Evolutionary conservation across 2,113 vertebrate genomes (phyloP).

Genomic region (Polypterus senegalus): DNA sequence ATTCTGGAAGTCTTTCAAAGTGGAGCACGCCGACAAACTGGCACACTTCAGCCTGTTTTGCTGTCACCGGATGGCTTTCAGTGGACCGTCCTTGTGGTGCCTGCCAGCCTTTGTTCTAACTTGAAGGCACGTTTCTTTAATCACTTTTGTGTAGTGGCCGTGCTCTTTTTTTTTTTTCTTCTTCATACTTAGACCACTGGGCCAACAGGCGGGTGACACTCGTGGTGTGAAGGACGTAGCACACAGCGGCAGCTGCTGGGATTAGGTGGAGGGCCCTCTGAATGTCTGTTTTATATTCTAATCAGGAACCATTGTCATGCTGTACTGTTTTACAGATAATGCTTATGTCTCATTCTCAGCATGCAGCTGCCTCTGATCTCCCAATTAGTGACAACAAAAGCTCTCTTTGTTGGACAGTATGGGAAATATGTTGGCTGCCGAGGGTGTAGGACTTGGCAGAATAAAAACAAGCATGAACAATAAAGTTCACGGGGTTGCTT

Average conservation of each 20-base stretch:
- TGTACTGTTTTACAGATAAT: constrained; percentile 21
- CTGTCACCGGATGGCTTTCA: constrained; percentile 13
- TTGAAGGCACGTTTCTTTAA: not conserved
- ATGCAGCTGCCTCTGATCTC: constrained; percentile 35
- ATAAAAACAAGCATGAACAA: constrained; percentile 26
- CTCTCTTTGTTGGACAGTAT: constrained; percentile 34
- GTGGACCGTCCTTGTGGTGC: not conserved
- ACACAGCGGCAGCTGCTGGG: constrained; percentile 32
- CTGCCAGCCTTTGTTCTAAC: not conserved
- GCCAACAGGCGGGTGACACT: not conserved
- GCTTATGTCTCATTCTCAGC: constrained; percentile 22
- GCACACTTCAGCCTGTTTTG: not conserved
- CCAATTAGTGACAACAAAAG: constrained; percentile 29
- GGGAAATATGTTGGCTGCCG: constrained; percentile 33
- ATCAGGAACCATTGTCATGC: constrained; percentile 19
- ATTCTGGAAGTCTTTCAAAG: too few species aligned
- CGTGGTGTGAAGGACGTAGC: not conserved
- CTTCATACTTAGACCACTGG: not conserved
- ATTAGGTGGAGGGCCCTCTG: constrained; percentile 21
- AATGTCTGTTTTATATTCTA: constrained; percentile 30
- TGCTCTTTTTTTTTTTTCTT: too few species aligned
- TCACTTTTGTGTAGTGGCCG: not conserved
- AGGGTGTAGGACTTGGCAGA: constrained; percentile 23
- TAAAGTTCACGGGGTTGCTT: constrained; percentile 19
- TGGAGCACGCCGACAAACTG: too few species aligned